A percentile compares a stretch with the other conserved stretches of the same genome.
Conservation (phyloP, 2,888 invertebrate genomes). For the Lepetodrilus schrolli region DNA sequence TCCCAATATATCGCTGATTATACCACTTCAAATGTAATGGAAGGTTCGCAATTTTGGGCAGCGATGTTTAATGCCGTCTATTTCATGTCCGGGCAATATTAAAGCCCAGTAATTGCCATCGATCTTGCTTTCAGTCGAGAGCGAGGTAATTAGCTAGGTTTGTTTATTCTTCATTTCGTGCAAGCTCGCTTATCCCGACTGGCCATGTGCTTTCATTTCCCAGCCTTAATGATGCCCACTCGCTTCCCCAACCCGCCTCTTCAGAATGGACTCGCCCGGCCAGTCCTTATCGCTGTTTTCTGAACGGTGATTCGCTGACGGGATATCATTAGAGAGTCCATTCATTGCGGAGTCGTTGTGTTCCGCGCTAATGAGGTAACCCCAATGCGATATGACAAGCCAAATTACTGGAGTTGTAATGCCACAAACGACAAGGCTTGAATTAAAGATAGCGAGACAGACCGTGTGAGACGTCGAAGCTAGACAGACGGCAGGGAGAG, state of each 20-base stretch:
- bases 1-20: constrained; percentile 27
- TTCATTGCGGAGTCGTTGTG: constrained; percentile 28
- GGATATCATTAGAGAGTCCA: constrained; percentile 27
- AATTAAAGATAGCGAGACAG: constrained; percentile 16
- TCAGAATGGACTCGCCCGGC: too few relatives aligned
- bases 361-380: constrained; percentile 24
- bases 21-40: constrained; percentile 31
- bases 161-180: constrained; percentile 32
- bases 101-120: constrained; percentile 27
- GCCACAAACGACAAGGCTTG: constrained; percentile 13
- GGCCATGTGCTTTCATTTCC: constrained; percentile 32
- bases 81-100: constrained; percentile 30
- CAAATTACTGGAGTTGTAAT: constrained; percentile 26
- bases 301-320: constrained; percentile 20
- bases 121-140: constrained; percentile 29
- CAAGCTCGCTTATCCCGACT: constrained; percentile 23
- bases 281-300: constrained; percentile 23
- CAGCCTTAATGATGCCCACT: constrained; percentile 28
- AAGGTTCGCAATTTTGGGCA: constrained; percentile 30
- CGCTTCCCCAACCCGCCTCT: too few relatives aligned
- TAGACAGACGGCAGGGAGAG: background rate
- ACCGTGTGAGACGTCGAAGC: background rate
- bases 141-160: constrained; percentile 29
- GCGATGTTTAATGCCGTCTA: constrained; percentile 30
- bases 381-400: constrained; percentile 29